phyloP scores from a whole-genome alignment of 2,888 invertebrate species.

The Dastarcus helophoroides region DNA sequence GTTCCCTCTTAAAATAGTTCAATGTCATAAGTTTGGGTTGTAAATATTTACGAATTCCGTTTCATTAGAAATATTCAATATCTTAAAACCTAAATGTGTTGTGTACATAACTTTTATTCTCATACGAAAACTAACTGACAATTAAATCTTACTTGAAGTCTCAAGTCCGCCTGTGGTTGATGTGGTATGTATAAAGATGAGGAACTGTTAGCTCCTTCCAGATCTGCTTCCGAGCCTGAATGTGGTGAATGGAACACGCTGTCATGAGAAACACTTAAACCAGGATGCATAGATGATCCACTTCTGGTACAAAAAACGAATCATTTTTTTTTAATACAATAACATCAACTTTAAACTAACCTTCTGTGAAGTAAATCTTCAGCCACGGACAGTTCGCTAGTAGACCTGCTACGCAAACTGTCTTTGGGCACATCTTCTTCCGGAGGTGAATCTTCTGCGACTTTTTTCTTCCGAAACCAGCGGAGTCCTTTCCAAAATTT shows the following conservation, averaged over 20 bases:
- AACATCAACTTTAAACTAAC: too few relatives aligned
- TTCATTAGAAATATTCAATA: too few relatives aligned
- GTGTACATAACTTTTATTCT: too few relatives aligned
- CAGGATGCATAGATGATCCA: constrained; percentile 36
- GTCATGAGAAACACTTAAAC: constrained; percentile 79
- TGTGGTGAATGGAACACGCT: constrained; percentile 76
- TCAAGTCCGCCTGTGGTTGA: constrained; percentile 29
- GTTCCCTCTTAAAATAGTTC: too few relatives aligned
- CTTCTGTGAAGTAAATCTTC: constrained; percentile 43
- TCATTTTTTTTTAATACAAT: too few relatives aligned
- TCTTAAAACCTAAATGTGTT: too few relatives aligned
- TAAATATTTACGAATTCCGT: too few relatives aligned
- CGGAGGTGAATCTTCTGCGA: constrained; percentile 35
- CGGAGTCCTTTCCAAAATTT: constrained; percentile 51
- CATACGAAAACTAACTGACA: too few relatives aligned
- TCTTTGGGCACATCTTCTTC: constrained; percentile 21
- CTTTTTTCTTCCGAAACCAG: constrained; percentile 39
- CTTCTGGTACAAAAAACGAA: constrained; percentile 26
- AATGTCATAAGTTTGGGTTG: too few relatives aligned
- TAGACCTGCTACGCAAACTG: constrained; percentile 45
- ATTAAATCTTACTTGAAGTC: constrained; percentile 30
- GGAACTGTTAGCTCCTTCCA: constrained; percentile 40
- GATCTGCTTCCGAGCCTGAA: constrained; percentile 39
- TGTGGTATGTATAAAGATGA: constrained; percentile 37
- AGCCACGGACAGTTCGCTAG: constrained; percentile 53